phyloP scores from a whole-genome alignment of 2,113 vertebrate species.

The Canis aureus region DNA sequence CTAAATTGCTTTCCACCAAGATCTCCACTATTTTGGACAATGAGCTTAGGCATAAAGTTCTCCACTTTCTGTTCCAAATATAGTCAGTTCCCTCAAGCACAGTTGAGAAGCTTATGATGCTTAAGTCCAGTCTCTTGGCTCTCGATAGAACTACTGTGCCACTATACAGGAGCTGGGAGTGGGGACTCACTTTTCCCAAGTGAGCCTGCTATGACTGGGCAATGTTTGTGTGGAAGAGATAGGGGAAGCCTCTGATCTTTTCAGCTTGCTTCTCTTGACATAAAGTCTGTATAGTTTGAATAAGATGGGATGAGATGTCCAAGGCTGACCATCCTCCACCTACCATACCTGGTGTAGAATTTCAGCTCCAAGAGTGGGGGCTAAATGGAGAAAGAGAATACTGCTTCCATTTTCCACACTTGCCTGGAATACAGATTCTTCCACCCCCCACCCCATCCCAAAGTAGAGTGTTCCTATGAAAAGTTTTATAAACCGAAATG shows the following conservation, averaged over 20 bases:
- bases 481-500: background rate
- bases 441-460: background rate
- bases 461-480: background rate
- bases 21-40: background rate
- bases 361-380: background rate
- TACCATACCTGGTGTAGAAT: background rate
- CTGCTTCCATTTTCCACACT: background rate
- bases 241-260: background rate
- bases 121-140: background rate
- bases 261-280: rapidly evolving
- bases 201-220: background rate
- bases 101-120: background rate
- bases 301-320: background rate
- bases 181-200: background rate
- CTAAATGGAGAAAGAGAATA: background rate
- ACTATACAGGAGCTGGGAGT: too few relatives aligned
- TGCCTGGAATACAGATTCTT: background rate
- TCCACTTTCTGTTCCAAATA: background rate
- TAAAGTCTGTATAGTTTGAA: background rate
- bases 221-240: background rate
- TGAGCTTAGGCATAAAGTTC: background rate
- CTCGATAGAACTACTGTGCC: background rate
- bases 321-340: background rate
- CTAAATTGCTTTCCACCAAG: background rate
- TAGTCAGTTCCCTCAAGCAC: background rate